These are phyloP conservation scores for Abrostola tripartita DNA, from an alignment of 2,888 invertebrate genomes.

Conservation along the genomic window DNA sequence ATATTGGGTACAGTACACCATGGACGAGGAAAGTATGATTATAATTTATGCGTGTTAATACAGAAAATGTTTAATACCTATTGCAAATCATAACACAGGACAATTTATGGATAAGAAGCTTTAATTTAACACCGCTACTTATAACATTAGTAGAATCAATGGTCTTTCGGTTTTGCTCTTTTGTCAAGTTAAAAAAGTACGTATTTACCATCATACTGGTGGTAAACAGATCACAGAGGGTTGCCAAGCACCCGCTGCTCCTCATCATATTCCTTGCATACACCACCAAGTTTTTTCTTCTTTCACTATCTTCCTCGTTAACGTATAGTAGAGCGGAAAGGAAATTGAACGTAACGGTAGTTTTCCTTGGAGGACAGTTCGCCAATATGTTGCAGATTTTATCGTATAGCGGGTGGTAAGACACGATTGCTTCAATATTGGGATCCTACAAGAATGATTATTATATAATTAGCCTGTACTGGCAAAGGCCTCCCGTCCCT, in stretches of 20 bases:
- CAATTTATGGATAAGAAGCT: no score
- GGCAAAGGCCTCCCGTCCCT: no score
- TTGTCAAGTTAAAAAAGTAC: background rate
- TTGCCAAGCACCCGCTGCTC: slow-evolving; percentile 75
- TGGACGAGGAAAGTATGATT: no score
- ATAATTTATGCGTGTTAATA: no score
- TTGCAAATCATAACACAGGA: no score
- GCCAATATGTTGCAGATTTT: slow-evolving; percentile 66
- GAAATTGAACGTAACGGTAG: slow-evolving; percentile 70
- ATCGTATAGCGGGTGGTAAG: slow-evolving; percentile 70
- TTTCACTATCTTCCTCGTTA: slow-evolving; percentile 56
- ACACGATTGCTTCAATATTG: slow-evolving; percentile 65
- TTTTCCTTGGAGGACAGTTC: slow-evolving; percentile 64
- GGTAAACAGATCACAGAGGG: slow-evolving; percentile 72
- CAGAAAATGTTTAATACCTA: no score
- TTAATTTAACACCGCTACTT: no score
- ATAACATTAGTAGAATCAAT: no score
- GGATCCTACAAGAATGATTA: slow-evolving; percentile 61
- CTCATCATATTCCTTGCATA: slow-evolving; percentile 75
- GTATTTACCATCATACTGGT: slow-evolving; percentile 73
- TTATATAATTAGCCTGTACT: background rate
- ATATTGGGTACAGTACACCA: no score
- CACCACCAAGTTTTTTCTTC: slow-evolving; percentile 57
- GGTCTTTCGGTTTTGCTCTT: no score
- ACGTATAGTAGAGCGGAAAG: slow-evolving; percentile 68